Evolutionary conservation across 92 coral and sea anemone species (phyloP).

Genomic region (Bergia puertoricense): DNA sequence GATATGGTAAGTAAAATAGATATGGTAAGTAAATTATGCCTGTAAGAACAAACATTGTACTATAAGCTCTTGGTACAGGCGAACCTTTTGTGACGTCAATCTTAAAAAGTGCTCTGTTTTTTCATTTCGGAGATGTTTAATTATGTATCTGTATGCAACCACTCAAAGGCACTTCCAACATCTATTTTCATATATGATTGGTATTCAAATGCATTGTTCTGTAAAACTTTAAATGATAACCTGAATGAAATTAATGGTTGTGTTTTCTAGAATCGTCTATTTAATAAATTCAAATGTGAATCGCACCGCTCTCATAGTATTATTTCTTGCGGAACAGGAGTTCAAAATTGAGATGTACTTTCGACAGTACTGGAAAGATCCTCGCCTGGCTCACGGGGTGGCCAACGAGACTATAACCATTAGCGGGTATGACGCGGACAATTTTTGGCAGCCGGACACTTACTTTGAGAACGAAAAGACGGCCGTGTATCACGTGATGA

Average conservation of each 20-base stretch:
- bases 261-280: no score
- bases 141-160: no score
- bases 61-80: no score
- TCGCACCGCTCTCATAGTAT: no score
- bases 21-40: constrained; percentile 53
- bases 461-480: constrained; percentile 73
- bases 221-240: no score
- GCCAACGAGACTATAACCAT: constrained; percentile 53
- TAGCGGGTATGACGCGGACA: constrained; percentile 59
- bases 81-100: no score
- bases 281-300: no score
- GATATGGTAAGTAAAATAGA: constrained; percentile 72
- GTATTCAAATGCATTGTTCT: not conserved
- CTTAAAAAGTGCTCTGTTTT: not conserved
- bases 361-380: constrained; percentile 77
- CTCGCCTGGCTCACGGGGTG: constrained; percentile 55
- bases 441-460: constrained; percentile 84
- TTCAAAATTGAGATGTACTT: constrained; percentile 77
- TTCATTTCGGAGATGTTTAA: not conserved
- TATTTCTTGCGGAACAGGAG: constrained; percentile 43
- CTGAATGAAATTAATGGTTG: no score
- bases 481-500: constrained; percentile 68
- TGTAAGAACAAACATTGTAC: no score
- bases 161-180: no score
- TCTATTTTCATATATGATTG: no score